These are phyloP conservation scores for Dendrolimus kikuchii DNA, from an alignment of 1,140 invertebrate genomes.

Conservation along the genomic window DNA sequence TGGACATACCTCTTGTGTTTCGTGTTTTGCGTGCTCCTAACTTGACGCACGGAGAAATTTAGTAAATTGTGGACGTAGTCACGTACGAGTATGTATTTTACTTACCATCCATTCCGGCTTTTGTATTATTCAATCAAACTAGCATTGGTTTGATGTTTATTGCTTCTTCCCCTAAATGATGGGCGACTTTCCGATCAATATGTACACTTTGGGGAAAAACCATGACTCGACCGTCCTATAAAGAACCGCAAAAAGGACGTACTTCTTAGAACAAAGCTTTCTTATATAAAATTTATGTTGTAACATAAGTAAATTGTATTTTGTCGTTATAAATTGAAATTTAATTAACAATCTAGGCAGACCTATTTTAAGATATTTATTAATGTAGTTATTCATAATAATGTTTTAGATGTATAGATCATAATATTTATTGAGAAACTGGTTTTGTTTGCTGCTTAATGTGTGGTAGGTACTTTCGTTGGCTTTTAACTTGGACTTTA, in stretches of 20 bases:
- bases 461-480: too few relatives aligned
- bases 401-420: too few relatives aligned
- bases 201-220: slow-evolving; percentile 40
- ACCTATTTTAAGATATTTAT: too few relatives aligned
- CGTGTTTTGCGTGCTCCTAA: neutral
- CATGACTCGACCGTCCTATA: slow-evolving; percentile 25
- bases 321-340: too few relatives aligned
- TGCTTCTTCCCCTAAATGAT: slow-evolving; percentile 39
- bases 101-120: slow-evolving; percentile 13
- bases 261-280: neutral
- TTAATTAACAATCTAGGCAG: too few relatives aligned
- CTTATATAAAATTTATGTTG: neutral
- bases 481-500: too few relatives aligned
- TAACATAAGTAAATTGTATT: too few relatives aligned
- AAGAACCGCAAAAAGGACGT: slow-evolving; percentile 9
- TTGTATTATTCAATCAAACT: slow-evolving; percentile 47
- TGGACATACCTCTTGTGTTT: too few relatives aligned
- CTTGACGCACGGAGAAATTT: neutral
- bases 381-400: too few relatives aligned
- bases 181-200: slow-evolving; percentile 35
- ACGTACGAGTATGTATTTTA: slow-evolving; percentile 13
- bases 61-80: slow-evolving; percentile 10
- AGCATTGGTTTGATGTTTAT: slow-evolving; percentile 43
- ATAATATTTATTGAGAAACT: too few relatives aligned
- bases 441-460: too few relatives aligned